Evolutionary conservation across 23 tunicate genomes (phyloP), one percentile per base, ranked within the genome.

Genomic region (Ascidia mentula): DNA sequence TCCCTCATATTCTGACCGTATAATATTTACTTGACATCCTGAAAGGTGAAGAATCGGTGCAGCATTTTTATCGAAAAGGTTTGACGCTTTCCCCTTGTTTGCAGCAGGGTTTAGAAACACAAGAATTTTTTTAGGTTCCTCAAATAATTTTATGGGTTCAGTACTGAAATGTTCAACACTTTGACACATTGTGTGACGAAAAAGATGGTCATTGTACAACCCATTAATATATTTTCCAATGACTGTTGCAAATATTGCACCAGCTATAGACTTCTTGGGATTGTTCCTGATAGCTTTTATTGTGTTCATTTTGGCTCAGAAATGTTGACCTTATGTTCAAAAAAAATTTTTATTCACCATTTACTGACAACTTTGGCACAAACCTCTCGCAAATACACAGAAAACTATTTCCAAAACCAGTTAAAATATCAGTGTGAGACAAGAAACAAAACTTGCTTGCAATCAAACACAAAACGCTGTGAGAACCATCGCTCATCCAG

Each of bases 31-130:
- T 60, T 88, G 45, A 42, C 86, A 93, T 3, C 98, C 98, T 22
- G 98, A 91, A 37, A 93, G 69, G 38, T 93, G 87, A 0, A 93
- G 84, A 1, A 93, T 80, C 3, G 98, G 98, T 18, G 86, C 86
- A 6, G 93, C 93, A 84, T 93, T 89, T 72, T 93, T 93, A 26
- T 85, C 87, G 77, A 89, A 93, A 0, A 93, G 36, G 36, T 84
- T 84, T 7, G 70, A n/a, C 9, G 98, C 89, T 80, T 93, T 93
- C 22, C 98, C 98, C 72, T 80, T 46, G 60, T 80, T 87, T 30
- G 98, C 98, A 18, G 98, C 93, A 22, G 98, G 98, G 81, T 93
- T 93, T 0, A 88, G 80, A 72, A 93, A 77, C 0, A 93, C 82
- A 30, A 89, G 80, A 31, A 93, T 90, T 6, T 77, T 80, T 74